Evolutionary conservation across 64 coral and sea anemone species (phyloP), one percentile per base, ranked within the genome.

Genomic region (Pachyseris speciosa): DNA sequence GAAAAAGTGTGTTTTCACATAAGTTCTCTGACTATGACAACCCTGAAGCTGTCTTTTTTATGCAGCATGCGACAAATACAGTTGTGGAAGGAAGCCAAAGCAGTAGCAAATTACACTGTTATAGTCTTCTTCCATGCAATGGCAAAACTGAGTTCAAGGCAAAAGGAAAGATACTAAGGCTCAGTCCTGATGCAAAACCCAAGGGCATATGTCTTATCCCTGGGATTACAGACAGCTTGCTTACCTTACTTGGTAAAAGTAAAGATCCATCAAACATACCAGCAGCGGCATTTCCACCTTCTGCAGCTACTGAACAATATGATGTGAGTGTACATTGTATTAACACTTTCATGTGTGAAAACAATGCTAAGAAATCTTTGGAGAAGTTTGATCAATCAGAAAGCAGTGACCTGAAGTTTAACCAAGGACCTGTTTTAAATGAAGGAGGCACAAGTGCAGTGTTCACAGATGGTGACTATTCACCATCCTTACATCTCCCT

Each of bases 11-110:
- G 4, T 17, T 17, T 55, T 55, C 16, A 55, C 10, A 16, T 17
- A 55, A 12, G 10, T 19, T 55, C 51, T 55, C 13, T 6, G 27
- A 27, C 22, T 24, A 9, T 25, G 27, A n/a, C n/a, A n/a, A n/a
- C n/a, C n/a, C n/a, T n/a, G n/a, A n/a, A n/a, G n/a, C n/a, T 61
- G 34, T 37, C 27, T 44, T 26, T 37, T 63, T 9, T 5, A 4
- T 19, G 19, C 77, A 81, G 77, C 51, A 31, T 40, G 19, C 16
- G 17, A 39, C 52, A 39, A 63, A 55, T n/a, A 22, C 53, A 61
- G 77, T 81, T 61, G 33, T 81, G 8, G 77, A 61, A 38, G 77
- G 77, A 39, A 81, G 77, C 53, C 77, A 81, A 41, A 61, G 52
- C 30, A 60, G 33, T 12, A 61, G 31, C 17, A 81, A 55, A 9